A percentile compares a stretch with the other conserved stretches of the same genome.
These are phyloP conservation scores for Bombus turneri DNA, from an alignment of 1,140 invertebrate species.

Conservation along the genomic window DNA sequence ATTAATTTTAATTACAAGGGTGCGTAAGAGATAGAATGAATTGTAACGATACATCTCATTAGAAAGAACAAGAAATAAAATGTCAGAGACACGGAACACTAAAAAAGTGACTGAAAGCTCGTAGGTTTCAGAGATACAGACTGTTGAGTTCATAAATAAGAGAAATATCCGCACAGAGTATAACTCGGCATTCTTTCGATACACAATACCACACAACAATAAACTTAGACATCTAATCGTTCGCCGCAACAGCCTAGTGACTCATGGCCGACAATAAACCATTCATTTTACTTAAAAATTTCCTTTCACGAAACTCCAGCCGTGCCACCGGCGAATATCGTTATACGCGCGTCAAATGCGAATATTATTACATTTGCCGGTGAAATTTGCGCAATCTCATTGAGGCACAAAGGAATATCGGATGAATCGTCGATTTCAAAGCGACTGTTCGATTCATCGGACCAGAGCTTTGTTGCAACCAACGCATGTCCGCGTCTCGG, in stretches of 20 bases:
- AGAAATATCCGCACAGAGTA: too few relatives aligned
- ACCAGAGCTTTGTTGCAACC: background rate
- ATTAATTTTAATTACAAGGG: background rate
- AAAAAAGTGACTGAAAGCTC: background rate
- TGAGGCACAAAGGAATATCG: background rate
- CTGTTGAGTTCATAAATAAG: background rate
- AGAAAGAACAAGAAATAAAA: background rate
- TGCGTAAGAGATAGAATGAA: background rate
- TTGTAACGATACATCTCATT: too few relatives aligned
- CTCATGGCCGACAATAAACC: constrained; percentile 17
- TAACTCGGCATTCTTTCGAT: background rate
- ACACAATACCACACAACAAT: background rate
- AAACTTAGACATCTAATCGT: background rate
- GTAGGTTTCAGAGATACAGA: background rate
- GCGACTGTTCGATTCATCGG: background rate
- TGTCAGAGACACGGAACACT: background rate
- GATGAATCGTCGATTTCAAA: background rate
- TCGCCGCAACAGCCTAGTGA: background rate
- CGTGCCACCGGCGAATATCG: background rate
- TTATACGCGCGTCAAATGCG: background rate
- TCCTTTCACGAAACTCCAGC: constrained; percentile 14
- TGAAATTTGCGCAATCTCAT: background rate
- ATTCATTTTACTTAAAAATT: background rate
- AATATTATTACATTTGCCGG: background rate
- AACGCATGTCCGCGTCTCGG: background rate